phyloP scores from a whole-genome alignment of 2,888 invertebrate species.

The Dasysyrphus tricinctus region DNA sequence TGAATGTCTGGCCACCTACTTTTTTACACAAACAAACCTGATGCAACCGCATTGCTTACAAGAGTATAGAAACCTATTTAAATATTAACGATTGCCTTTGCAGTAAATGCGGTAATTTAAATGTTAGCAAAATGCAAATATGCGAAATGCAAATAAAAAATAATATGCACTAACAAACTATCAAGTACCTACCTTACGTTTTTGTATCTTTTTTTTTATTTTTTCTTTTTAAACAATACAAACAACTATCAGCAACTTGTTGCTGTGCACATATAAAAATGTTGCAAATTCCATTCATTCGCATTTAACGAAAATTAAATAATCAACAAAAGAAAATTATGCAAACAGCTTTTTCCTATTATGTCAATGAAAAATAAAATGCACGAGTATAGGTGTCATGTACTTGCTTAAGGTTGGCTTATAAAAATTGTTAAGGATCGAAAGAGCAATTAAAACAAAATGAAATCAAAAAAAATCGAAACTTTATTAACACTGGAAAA shows the following conservation, averaged over 20 bases:
- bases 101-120: slow-evolving; percentile 2
- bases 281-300: slow-evolving; percentile 56
- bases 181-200: no score
- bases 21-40: slow-evolving; percentile 15
- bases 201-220: background rate
- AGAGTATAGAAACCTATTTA: slow-evolving; percentile 5
- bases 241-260: slow-evolving; percentile 56
- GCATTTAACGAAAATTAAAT: slow-evolving; percentile 46
- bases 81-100: slow-evolving; percentile 29
- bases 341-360: slow-evolving; percentile 35
- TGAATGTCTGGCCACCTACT: slow-evolving; percentile 12
- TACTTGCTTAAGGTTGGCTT: background rate
- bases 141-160: background rate
- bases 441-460: no score
- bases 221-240: slow-evolving; percentile 17
- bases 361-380: background rate
- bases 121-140: slow-evolving; percentile 44
- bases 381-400: background rate
- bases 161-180: background rate
- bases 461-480: no score
- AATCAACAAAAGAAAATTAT: slow-evolving; percentile 58
- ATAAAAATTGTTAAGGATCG: no score
- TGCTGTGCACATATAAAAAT: slow-evolving; percentile 61
- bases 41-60: slow-evolving; percentile 9
- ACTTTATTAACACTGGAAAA: no score